Conservation (phyloP, 1,140 invertebrate species). For the Atta cephalotes region DNA sequence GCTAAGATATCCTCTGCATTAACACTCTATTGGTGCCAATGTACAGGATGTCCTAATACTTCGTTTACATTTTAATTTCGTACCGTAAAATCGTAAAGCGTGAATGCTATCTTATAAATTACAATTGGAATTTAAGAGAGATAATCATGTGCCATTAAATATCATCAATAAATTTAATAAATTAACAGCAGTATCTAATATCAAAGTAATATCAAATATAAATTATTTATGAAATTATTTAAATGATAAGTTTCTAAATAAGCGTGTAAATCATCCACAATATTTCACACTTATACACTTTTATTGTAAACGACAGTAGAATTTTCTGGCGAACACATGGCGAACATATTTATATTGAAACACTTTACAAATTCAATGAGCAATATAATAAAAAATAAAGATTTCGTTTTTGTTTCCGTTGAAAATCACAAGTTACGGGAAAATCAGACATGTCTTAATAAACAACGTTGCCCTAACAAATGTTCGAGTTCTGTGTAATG, state of each 20-base stretch:
- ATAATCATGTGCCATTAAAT: not conserved
- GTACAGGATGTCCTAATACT: slow-evolving; percentile 12
- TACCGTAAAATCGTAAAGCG: not conserved
- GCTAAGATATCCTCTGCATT: slow-evolving; percentile 18
- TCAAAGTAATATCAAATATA: not conserved
- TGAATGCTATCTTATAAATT: not conserved
- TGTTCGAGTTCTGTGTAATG: not conserved
- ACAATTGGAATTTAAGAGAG: not conserved
- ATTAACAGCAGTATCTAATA: not conserved
- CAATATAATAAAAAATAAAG: not conserved
- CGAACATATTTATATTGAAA: not conserved
- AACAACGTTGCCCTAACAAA: not conserved
- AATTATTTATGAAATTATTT: not conserved
- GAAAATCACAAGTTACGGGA: not conserved
- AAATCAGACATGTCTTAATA: not conserved
- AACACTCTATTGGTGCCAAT: slow-evolving; percentile 16
- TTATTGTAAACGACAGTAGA: not conserved
- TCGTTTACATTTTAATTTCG: slow-evolving; percentile 4
- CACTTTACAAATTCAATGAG: not conserved
- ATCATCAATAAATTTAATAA: not conserved
- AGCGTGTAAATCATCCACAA: not conserved
- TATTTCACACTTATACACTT: not conserved
- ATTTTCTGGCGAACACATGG: not conserved
- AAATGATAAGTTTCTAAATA: not conserved
- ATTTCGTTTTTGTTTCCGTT: not conserved